These are phyloP conservation scores for Betta splendens DNA, from an alignment of 2,797 vertebrate species.

Conservation along the genomic window DNA sequence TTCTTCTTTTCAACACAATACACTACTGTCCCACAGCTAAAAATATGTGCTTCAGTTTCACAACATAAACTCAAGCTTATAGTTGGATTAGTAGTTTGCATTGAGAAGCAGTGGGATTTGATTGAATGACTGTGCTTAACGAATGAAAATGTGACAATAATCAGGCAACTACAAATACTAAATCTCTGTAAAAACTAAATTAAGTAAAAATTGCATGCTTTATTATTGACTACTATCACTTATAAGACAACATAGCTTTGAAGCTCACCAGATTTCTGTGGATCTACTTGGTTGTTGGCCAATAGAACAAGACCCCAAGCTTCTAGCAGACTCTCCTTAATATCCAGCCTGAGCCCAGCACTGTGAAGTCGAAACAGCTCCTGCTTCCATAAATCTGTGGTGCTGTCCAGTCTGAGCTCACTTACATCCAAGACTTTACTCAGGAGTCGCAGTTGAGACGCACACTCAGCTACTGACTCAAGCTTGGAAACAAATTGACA, in stretches of 20 bases:
- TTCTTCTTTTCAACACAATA: no score
- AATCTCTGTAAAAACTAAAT: no score
- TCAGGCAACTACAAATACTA: no score
- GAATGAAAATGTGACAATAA: no score
- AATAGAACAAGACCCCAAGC: constrained; percentile 86
- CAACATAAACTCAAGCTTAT: no score
- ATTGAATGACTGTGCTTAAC: no score
- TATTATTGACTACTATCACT: not conserved
- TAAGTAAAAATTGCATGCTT: no score
- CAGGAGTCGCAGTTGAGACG: constrained; percentile 81
- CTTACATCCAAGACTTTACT: constrained; percentile 82
- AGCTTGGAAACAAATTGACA: constrained; percentile 74
- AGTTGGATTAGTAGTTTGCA: no score
- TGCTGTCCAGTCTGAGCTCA: constrained; percentile 72
- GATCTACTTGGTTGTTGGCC: constrained; percentile 87
- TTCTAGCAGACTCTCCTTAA: constrained; percentile 88
- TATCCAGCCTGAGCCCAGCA: constrained; percentile 79
- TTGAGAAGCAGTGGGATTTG: no score
- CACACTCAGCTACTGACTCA: constrained; percentile 86
- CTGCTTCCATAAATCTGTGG: constrained; percentile 73
- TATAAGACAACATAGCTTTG: no score
- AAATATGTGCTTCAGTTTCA: no score
- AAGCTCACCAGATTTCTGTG: constrained; percentile 84
- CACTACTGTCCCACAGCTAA: no score
- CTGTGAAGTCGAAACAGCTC: constrained; percentile 84